Percentiles rank a stretch among this genome's conserved stretches.
These are phyloP conservation scores for Strigops habroptila DNA, from an alignment of 2,113 vertebrate genomes.

Conservation along the genomic window DNA sequence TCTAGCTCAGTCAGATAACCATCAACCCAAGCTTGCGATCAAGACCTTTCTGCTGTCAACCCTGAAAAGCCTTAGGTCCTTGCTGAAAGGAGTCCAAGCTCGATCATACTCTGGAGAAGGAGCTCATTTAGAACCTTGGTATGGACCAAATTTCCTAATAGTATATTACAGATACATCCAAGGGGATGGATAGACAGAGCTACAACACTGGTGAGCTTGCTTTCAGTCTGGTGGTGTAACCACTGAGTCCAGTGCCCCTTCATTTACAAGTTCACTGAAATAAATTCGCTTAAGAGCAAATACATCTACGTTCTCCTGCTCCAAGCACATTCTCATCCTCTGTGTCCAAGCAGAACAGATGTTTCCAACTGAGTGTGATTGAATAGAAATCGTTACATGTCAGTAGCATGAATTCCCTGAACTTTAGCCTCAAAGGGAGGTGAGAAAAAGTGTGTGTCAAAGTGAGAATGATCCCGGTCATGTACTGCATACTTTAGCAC, in stretches of 20 bases:
- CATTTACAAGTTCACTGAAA: not conserved
- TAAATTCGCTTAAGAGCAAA: not conserved
- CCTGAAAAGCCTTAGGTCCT: not conserved
- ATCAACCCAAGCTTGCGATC: not conserved
- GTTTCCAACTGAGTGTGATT: not conserved
- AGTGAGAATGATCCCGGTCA: not conserved
- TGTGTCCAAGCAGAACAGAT: not conserved
- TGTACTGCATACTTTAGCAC: not conserved
- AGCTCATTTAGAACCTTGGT: not conserved
- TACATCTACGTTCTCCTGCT: not conserved
- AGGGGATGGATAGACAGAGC: not conserved
- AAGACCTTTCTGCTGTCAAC: not conserved
- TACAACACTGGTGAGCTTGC: not conserved
- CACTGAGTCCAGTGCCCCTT: not conserved
- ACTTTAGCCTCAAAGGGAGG: not conserved
- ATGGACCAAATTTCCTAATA: not conserved
- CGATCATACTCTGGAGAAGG: not conserved
- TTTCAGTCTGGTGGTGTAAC: not conserved
- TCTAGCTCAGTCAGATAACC: not conserved
- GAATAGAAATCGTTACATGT: not conserved
- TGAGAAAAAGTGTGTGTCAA: not conserved
- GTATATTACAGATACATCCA: not conserved
- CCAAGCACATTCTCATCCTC: not conserved
- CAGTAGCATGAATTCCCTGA: not conserved
- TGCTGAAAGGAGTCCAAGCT: not conserved